Evolutionary conservation across 2,113 vertebrate species (phyloP).

Genomic region (Donacobius atricapilla): DNA sequence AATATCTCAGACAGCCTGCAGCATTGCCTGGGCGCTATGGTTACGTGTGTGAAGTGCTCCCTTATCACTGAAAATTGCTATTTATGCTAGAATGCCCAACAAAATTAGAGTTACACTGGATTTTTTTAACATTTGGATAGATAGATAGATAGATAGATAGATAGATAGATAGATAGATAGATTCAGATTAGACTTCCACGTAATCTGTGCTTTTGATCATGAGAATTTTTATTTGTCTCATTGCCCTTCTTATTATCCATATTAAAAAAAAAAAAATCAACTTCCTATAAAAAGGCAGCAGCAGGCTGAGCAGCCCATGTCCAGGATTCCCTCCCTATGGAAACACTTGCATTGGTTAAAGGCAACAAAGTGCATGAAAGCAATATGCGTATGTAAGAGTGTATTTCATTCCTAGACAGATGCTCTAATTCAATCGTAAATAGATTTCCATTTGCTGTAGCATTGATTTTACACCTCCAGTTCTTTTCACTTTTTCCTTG

Average conservation of each 20-base stretch:
- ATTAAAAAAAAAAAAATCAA: neutral
- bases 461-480: neutral
- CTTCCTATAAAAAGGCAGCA: neutral
- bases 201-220: neutral
- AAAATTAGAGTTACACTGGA: neutral
- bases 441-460: neutral
- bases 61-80: neutral
- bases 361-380: neutral
- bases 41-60: rapidly evolving
- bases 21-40: neutral
- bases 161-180: too few species aligned
- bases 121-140: neutral
- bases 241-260: neutral
- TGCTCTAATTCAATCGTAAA: neutral
- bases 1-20: neutral
- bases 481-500: neutral
- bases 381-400: neutral
- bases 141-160: too few species aligned
- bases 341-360: neutral
- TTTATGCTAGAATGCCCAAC: neutral
- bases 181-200: neutral
- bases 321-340: neutral
- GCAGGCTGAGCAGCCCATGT: neutral
- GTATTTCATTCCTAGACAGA: neutral
- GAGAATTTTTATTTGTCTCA: neutral